Conservation (phyloP, 2,888 invertebrate species). For the Nomada fucata region DNA sequence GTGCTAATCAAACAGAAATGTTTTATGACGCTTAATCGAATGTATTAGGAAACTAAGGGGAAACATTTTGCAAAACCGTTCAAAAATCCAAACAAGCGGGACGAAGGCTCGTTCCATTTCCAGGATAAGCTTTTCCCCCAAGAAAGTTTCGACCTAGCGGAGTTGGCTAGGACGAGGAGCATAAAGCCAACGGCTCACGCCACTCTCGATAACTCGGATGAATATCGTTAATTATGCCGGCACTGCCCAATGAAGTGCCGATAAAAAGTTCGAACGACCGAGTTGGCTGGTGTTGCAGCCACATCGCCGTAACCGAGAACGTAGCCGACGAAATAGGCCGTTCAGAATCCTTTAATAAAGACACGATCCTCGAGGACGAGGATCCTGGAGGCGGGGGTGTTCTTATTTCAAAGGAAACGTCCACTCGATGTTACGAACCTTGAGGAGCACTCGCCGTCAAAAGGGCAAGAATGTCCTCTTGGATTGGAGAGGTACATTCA, state of each 20-base stretch:
- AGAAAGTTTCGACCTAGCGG: slow-evolving; percentile 57
- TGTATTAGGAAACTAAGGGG: neutral
- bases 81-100: slow-evolving; percentile 2
- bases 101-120: slow-evolving; percentile 36
- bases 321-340: slow-evolving; percentile 55
- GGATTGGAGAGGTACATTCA: slow-evolving; percentile 43
- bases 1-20: too few relatives aligned
- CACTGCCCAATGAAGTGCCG: slow-evolving; percentile 68
- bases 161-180: slow-evolving; percentile 41
- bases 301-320: slow-evolving; percentile 52
- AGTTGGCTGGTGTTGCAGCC: slow-evolving; percentile 44
- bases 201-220: slow-evolving; percentile 51
- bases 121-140: slow-evolving; percentile 43
- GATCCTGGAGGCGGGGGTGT: slow-evolving; percentile 30
- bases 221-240: slow-evolving; percentile 72
- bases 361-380: slow-evolving; percentile 59
- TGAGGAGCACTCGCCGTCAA: slow-evolving; percentile 52
- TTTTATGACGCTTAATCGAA: too few relatives aligned
- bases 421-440: slow-evolving; percentile 55
- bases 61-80: slow-evolving; percentile 4
- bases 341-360: slow-evolving; percentile 61
- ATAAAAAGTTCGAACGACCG: slow-evolving; percentile 72
- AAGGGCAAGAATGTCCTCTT: slow-evolving; percentile 23
- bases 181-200: slow-evolving; percentile 46
- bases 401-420: slow-evolving; percentile 59